A percentile compares a stretch with the other conserved stretches of the same genome.
phyloP scores from a whole-genome alignment of 2,113 vertebrate genomes.

The Ibidorhyncha struthersii region DNA sequence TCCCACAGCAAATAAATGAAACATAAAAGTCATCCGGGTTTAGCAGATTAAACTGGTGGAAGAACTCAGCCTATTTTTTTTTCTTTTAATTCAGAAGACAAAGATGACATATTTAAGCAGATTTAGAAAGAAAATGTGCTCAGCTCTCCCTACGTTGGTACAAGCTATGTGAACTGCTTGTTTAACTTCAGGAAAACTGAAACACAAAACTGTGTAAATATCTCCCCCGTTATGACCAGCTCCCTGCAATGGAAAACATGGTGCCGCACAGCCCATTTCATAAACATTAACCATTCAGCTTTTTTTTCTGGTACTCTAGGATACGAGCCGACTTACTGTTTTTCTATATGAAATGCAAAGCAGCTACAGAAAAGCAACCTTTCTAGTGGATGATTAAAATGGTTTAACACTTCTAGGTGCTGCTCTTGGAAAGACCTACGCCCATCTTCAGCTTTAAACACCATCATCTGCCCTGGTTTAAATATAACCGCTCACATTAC shows the following conservation, averaged over 20 bases:
- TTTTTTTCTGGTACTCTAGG: neutral
- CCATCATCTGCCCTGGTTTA: neutral
- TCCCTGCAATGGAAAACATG: neutral
- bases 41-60: neutral
- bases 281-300: neutral
- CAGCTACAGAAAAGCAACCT: neutral
- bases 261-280: neutral
- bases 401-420: neutral
- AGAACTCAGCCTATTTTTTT: neutral
- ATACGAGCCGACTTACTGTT: neutral
- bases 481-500: fast-evolving
- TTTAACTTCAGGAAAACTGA: neutral
- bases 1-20: neutral
- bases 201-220: neutral
- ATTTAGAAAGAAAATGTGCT: neutral
- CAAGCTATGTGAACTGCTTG: neutral
- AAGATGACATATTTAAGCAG: neutral
- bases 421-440: neutral
- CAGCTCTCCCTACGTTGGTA: neutral
- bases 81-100: neutral
- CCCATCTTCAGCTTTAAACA: neutral
- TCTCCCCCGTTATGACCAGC: fast-evolving
- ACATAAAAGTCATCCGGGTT: neutral
- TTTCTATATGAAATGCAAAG: neutral
- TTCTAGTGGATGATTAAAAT: neutral